Conservation (phyloP, 1,140 invertebrate species). For the Orius insidiosus region DNA sequence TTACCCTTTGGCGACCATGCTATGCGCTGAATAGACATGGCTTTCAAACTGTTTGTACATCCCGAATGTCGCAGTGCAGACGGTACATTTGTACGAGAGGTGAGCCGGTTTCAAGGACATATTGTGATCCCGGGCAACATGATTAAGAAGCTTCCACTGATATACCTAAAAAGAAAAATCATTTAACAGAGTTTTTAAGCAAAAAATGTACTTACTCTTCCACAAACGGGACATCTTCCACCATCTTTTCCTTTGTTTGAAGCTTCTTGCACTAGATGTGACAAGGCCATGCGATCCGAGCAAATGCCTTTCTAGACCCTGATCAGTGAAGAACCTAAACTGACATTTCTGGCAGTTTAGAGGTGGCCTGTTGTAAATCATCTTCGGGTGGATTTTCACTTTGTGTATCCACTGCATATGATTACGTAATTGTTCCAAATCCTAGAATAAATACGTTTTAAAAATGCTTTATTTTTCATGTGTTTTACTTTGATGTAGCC, state of each 20-base stretch:
- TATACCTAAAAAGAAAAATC: slow-evolving; percentile 46
- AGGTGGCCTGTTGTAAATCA: slow-evolving; percentile 86
- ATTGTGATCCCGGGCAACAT: slow-evolving; percentile 76
- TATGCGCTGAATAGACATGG: slow-evolving; percentile 83
- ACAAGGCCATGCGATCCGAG: slow-evolving; percentile 84
- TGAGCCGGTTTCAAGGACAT: slow-evolving; percentile 82
- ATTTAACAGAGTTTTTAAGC: background rate
- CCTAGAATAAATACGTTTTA: slow-evolving; percentile 28
- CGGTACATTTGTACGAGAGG: slow-evolving; percentile 84
- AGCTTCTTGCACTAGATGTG: slow-evolving; percentile 83
- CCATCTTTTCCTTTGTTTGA: slow-evolving; percentile 88
- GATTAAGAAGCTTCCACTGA: slow-evolving; percentile 80
- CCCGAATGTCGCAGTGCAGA: slow-evolving; percentile 82
- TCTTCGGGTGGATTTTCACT: slow-evolving; percentile 90
- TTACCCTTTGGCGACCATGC: slow-evolving; percentile 63
- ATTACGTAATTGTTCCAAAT: slow-evolving; percentile 76
- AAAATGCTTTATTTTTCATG: too few species aligned
- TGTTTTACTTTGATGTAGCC: slow-evolving; percentile 65
- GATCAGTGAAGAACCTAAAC: slow-evolving; percentile 67
- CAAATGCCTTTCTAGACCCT: slow-evolving; percentile 78
- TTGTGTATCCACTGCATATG: slow-evolving; percentile 95
- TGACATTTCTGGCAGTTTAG: slow-evolving; percentile 93
- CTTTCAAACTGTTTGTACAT: slow-evolving; percentile 91
- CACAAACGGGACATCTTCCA: slow-evolving; percentile 82
- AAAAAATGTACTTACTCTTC: slow-evolving; percentile 43